Evolutionary conservation across 2,888 invertebrate species (phyloP).

Genomic region (Drosophila atripex): DNA sequence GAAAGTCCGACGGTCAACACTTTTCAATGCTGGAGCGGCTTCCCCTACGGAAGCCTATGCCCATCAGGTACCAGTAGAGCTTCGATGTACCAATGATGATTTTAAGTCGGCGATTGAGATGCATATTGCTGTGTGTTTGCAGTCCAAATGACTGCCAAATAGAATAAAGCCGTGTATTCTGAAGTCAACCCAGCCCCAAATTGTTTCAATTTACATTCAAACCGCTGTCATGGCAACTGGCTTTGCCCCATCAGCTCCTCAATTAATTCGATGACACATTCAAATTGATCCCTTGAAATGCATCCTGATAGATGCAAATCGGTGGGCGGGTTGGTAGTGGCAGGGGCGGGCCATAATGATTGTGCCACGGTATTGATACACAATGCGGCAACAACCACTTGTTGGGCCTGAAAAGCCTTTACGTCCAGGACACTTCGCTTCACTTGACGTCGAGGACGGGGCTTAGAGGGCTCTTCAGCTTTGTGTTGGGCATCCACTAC

Average conservation of each 20-base stretch:
- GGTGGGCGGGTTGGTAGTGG: neutral
- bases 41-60: constrained; percentile 38
- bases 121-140: neutral
- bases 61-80: neutral
- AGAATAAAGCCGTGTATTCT: constrained; percentile 3
- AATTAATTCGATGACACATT: constrained; percentile 44
- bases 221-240: constrained; percentile 15
- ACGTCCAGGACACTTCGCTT: constrained; percentile 39
- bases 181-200: constrained; percentile 2
- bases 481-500: constrained; percentile 48
- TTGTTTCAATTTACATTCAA: constrained; percentile 10
- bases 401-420: constrained; percentile 37
- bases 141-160: neutral
- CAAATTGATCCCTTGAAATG: constrained; percentile 13
- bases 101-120: neutral
- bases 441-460: constrained; percentile 29
- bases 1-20: constrained; percentile 46
- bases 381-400: constrained; percentile 47
- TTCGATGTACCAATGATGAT: neutral
- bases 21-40: constrained; percentile 51
- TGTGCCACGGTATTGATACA: constrained; percentile 32
- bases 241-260: constrained; percentile 7
- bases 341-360: neutral
- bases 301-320: constrained; percentile 30
- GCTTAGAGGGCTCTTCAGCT: constrained; percentile 64